phyloP scores from a whole-genome alignment of 2,113 vertebrate species.

The Lagopus muta region DNA sequence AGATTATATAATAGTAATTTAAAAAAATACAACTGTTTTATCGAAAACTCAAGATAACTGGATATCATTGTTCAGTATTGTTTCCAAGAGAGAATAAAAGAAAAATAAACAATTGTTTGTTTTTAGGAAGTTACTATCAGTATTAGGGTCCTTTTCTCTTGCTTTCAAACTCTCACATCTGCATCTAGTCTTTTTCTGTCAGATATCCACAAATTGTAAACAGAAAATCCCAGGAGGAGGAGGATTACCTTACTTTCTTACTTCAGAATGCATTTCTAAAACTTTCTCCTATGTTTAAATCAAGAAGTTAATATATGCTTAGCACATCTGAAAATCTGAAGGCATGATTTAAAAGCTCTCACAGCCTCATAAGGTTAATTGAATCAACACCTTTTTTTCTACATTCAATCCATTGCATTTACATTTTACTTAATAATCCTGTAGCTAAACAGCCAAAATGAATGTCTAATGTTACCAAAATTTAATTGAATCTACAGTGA shows the following conservation, averaged over 20 bases:
- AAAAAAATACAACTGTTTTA: neutral
- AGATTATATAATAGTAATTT: neutral
- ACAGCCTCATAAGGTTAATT: constrained; percentile 33
- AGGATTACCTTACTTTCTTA: neutral
- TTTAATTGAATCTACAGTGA: neutral
- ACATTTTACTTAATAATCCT: constrained; percentile 23
- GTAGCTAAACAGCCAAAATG: neutral
- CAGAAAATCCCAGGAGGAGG: neutral
- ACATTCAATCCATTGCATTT: constrained; percentile 5
- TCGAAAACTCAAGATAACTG: neutral
- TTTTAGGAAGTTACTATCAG: neutral
- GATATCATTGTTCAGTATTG: neutral
- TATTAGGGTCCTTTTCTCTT: neutral
- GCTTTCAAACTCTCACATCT: neutral
- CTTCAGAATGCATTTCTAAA: neutral
- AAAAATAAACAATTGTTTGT: neutral
- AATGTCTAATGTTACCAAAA: neutral
- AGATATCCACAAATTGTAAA: neutral
- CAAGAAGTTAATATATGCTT: neutral
- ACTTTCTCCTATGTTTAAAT: neutral
- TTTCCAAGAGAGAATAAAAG: neutral
- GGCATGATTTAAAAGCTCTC: constrained; percentile 15
- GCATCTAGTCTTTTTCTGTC: neutral
- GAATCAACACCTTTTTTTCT: neutral
- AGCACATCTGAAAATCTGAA: neutral